phyloP scores from a whole-genome alignment of 2,797 vertebrate genomes.

The Aplochiton taeniatus region DNA sequence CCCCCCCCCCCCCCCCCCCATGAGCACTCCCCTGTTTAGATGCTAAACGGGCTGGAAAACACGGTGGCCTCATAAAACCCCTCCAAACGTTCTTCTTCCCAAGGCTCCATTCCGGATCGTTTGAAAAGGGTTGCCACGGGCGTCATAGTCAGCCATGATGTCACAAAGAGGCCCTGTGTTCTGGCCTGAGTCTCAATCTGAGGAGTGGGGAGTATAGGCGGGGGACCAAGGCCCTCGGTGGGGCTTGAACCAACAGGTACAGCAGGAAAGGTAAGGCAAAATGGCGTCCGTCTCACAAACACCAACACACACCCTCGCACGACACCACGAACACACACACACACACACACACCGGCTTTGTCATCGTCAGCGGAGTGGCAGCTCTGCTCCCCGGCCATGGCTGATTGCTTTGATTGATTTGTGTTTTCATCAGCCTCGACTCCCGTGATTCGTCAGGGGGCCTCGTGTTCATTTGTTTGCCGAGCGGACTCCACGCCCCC shows the following conservation, averaged over 20 bases:
- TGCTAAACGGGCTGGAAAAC: background rate
- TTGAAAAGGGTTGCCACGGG: background rate
- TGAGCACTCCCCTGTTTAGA: background rate
- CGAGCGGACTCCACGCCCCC: slow-evolving; percentile 23
- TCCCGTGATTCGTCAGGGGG: slow-evolving; percentile 57
- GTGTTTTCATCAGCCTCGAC: slow-evolving; percentile 56
- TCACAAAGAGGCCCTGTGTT: background rate
- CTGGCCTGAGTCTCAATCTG: background rate
- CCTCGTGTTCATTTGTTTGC: slow-evolving; percentile 51
- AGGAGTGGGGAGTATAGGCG: background rate
- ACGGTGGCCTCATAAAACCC: background rate
- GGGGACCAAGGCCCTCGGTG: background rate
- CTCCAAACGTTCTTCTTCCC: background rate
- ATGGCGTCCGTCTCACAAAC: background rate
- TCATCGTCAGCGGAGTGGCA: slow-evolving; percentile 48
- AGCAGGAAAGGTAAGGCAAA: slow-evolving; percentile 12
- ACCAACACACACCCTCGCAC: no score
- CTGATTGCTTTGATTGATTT: slow-evolving; percentile 58
- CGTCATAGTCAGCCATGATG: background rate
- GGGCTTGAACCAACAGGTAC: background rate
- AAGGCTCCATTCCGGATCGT: background rate
- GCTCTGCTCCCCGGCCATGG: slow-evolving; percentile 35
- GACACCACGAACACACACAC: background rate
- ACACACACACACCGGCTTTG: slow-evolving; percentile 30
- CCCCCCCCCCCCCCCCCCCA: no score